These are phyloP conservation scores for Halichondria panicea DNA, from an alignment of 37 sponge, comb jelly and placozoan genomes.

Conservation along the genomic window DNA sequence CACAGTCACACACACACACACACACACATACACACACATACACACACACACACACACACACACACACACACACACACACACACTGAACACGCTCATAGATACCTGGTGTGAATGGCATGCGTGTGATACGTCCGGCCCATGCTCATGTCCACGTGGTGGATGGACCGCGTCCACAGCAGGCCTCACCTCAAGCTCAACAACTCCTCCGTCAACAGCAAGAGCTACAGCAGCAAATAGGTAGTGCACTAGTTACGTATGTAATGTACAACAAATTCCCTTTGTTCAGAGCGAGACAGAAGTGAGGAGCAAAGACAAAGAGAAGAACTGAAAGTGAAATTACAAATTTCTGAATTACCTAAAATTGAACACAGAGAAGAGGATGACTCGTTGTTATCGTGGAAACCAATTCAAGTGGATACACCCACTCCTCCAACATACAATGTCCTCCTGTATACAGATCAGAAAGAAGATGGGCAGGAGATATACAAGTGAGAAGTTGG, in stretches of 20 bases:
- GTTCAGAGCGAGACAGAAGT: slow-evolving; percentile 10
- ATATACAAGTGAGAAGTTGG: slow-evolving; percentile 7
- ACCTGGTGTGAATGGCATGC: too few relatives aligned
- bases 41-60: too few relatives aligned
- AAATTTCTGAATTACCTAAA: slow-evolving; percentile 7
- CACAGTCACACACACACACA: too few relatives aligned
- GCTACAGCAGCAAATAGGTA: neutral
- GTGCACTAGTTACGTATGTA: too few relatives aligned
- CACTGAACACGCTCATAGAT: too few relatives aligned
- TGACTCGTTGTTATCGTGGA: neutral
- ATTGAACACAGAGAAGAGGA: neutral
- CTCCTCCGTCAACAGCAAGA: neutral
- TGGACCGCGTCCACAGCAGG: neutral
- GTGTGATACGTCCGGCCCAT: neutral
- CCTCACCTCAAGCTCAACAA: neutral
- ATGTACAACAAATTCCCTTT: neutral
- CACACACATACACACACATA: too few relatives aligned
- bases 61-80: too few relatives aligned
- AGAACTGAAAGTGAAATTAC: neutral
- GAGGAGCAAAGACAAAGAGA: slow-evolving; percentile 5
- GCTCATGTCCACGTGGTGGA: neutral
- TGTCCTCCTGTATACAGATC: neutral
- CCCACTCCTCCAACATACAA: neutral
- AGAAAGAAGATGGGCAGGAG: neutral
- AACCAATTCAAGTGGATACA: neutral